Evolutionary conservation across 1,140 invertebrate species (phyloP).

Genomic region (Yoshiicerus persimilis): DNA sequence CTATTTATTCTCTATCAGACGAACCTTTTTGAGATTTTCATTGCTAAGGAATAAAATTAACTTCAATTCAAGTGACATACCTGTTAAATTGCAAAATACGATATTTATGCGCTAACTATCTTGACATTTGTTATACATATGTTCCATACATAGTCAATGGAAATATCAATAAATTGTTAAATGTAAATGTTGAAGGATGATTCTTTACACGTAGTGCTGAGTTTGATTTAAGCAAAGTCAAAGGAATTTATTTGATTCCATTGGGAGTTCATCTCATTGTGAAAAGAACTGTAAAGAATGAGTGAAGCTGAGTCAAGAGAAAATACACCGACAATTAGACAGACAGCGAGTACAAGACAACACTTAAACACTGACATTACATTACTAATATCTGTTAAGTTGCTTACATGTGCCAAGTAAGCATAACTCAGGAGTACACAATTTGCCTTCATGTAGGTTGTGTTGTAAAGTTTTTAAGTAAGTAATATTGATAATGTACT

Average conservation of each 20-base stretch:
- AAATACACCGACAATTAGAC: neutral
- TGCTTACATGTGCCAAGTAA: neutral
- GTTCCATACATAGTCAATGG: no score
- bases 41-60: no score
- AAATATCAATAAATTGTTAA: neutral
- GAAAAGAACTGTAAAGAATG: neutral
- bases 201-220: no score
- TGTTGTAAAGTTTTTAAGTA: neutral
- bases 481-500: neutral
- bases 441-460: neutral
- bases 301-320: neutral
- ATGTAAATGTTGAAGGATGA: neutral
- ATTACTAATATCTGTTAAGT: neutral
- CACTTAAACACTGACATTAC: neutral
- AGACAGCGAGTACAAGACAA: neutral
- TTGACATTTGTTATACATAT: no score
- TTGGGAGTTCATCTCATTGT: neutral
- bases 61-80: no score
- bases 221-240: neutral
- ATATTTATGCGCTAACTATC: no score
- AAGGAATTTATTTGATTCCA: neutral
- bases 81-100: no score
- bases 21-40: no score
- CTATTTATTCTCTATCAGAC: neutral
- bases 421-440: neutral